Conservation (phyloP, 2,113 vertebrate genomes). For the Gambusia holbrooki region DNA sequence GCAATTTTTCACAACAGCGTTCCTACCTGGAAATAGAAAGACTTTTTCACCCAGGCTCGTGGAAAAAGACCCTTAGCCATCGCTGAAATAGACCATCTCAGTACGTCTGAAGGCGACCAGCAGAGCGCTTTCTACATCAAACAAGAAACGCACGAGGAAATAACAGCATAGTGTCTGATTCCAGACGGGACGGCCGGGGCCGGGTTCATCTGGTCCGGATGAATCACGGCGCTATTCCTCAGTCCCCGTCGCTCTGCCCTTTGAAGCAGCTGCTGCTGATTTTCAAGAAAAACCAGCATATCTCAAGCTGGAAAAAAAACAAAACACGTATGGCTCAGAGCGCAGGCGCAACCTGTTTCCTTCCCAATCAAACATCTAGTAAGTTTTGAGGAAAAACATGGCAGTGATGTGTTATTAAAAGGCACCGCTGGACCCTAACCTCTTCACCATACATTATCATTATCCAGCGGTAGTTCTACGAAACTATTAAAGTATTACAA, state of each 20-base stretch:
- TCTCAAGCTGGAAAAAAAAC: conserved; percentile 28
- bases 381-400: not conserved
- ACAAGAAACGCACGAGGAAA: not conserved
- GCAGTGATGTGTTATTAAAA: not conserved
- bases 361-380: too few relatives aligned
- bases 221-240: not conserved
- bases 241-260: conserved; percentile 33
- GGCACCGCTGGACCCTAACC: not conserved
- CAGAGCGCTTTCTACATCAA: conserved; percentile 23
- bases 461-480: too few relatives aligned
- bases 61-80: conserved; percentile 93
- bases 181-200: not conserved
- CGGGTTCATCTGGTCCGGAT: not conserved
- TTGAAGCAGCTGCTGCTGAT: conserved; percentile 52
- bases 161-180: not conserved
- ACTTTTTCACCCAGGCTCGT: conserved; percentile 91
- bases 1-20: not conserved
- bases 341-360: conserved; percentile 60
- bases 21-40: conserved; percentile 88
- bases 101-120: conserved; percentile 66
- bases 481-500: not conserved
- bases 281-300: conserved; percentile 52
- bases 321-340: conserved; percentile 9
- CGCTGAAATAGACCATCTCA: conserved; percentile 88
- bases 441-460: not conserved